A percentile compares a stretch with the other conserved stretches of the same genome.
phyloP scores from a whole-genome alignment of 2,888 invertebrate genomes.

The Dryobotodes eremita region DNA sequence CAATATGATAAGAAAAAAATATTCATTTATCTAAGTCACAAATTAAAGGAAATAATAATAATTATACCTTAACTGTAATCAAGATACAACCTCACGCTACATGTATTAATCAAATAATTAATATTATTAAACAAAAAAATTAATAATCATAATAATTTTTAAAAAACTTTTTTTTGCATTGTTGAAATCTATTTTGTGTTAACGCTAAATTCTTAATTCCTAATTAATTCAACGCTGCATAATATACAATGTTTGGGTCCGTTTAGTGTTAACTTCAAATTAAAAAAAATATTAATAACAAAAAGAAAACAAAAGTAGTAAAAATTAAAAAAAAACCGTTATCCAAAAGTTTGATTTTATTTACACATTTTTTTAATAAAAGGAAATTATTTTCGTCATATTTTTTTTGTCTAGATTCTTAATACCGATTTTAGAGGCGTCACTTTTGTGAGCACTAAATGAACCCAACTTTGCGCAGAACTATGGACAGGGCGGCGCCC shows the following conservation, averaged over 20 bases:
- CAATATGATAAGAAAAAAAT: constrained; percentile 86
- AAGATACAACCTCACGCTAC: constrained; percentile 90
- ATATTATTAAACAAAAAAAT: constrained; percentile 67
- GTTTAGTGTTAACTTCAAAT: constrained; percentile 73
- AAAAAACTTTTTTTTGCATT: constrained; percentile 72
- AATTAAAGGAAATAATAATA: constrained; percentile 79
- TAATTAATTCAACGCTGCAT: constrained; percentile 79
- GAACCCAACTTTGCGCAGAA: constrained; percentile 84
- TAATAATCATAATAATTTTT: constrained; percentile 74
- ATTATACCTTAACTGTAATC: constrained; percentile 80
- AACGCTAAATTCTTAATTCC: constrained; percentile 79
- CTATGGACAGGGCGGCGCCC: constrained; percentile 80
- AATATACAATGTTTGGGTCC: constrained; percentile 86
- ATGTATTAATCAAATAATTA: constrained; percentile 76
- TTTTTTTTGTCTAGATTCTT: constrained; percentile 80
- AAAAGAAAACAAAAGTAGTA: constrained; percentile 36
- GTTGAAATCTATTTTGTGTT: constrained; percentile 79
- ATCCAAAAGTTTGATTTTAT: constrained; percentile 81
- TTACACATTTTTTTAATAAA: constrained; percentile 75
- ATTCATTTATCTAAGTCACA: constrained; percentile 88
- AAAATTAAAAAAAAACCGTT: constrained; percentile 47
- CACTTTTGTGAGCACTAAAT: constrained; percentile 76
- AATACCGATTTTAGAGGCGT: constrained; percentile 66
- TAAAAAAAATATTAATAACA: constrained; percentile 69
- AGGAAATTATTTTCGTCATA: constrained; percentile 39